Evolutionary conservation across 2,888 invertebrate genomes (phyloP), one percentile per base, ranked within the genome.

Genomic region (Tetanocera ferruginea): DNA sequence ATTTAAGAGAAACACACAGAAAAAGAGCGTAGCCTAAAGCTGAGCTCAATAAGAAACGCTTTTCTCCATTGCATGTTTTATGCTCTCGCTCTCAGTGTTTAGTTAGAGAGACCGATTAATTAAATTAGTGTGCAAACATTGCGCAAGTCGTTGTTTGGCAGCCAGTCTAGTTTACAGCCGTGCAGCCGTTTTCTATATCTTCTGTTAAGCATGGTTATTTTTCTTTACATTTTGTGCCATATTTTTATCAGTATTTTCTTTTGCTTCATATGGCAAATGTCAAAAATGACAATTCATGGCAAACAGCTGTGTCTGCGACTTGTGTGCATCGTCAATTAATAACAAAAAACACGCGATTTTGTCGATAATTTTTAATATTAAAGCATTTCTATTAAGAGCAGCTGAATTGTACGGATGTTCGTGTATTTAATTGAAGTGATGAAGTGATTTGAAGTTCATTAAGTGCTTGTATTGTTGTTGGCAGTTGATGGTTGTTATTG

Each of bases 221-320:
- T 64, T 64, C 8, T 34, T 25, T 25, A 11, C 31, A 5, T 62
- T 31, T 8, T 31, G 43, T 14, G 11, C 14, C n/a, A 8, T 64
- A 34, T 14, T 17, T 19, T 60, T 14, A 31, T 43, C 43, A 43
- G 9, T 17, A 17, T 43, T 28, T 73, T 43, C 23, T 43, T 49
- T 14, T 37, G 73, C 62, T 25, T 14, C 25, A 55, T 67, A 67
- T 55, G 67, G 23, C 64, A 66, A 75, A 66, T 66, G 75, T 75
- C 75, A 75, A 37, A 75, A 64, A 5, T 75, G 75, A 75, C 75
- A 75, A 67, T 67, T 67, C 66, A 67, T 34, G 75, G 55, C 66
- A 55, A 67, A 75, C 75, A 75, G 75, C 75, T 75, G 75, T 52
- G 52, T 5, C 25, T 55, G 52, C 75, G 55, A 23, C 19, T 28